A percentile compares a stretch with the other conserved stretches of the same genome.
phyloP scores from a whole-genome alignment of 2,797 vertebrate genomes.

The Emydoidea blandingii region DNA sequence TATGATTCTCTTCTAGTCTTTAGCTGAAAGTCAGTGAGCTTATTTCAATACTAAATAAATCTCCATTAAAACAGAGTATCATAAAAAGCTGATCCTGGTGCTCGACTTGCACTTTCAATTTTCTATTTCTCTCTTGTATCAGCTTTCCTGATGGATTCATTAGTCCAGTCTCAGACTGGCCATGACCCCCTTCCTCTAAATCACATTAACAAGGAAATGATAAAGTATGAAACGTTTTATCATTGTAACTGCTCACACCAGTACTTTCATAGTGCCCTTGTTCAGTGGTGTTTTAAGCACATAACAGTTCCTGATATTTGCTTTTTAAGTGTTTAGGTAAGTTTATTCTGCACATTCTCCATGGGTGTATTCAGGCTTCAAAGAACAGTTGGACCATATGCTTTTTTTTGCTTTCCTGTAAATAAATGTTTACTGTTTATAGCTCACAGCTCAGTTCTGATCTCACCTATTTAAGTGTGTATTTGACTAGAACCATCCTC shows the following conservation, averaged over 20 bases:
- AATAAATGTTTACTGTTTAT: neutral
- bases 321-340: fast-evolving
- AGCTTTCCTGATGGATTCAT: neutral
- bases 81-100: fast-evolving
- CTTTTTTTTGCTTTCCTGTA: neutral
- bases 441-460: neutral
- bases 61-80: neutral
- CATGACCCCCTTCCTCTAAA: neutral
- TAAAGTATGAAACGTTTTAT: fast-evolving
- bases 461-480: fast-evolving
- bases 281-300: fast-evolving
- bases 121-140: fast-evolving
- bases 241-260: fast-evolving
- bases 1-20: neutral
- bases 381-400: fast-evolving
- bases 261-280: fast-evolving
- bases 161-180: neutral
- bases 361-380: fast-evolving
- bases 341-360: fast-evolving
- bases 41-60: fast-evolving
- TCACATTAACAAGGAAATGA: fast-evolving
- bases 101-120: fast-evolving
- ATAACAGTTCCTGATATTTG: fast-evolving
- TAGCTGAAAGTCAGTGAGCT: neutral
- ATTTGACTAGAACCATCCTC: neutral